These are phyloP conservation scores for Harpagifer antarcticus DNA, from an alignment of 2,797 vertebrate genomes.

Conservation along the genomic window DNA sequence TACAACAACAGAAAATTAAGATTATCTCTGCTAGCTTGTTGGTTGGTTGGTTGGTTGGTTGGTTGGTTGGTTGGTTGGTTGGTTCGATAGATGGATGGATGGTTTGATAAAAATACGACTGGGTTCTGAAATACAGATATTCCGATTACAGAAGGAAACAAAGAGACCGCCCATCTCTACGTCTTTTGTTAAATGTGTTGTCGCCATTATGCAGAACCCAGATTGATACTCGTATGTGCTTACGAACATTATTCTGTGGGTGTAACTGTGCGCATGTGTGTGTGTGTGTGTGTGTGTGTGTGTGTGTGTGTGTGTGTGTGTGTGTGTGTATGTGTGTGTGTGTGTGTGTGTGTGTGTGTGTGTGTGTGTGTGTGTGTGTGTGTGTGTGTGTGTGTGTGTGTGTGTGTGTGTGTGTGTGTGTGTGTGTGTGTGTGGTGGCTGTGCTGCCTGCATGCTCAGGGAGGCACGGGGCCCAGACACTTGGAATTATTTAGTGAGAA, in stretches of 20 bases:
- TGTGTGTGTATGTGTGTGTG: constrained; percentile 47
- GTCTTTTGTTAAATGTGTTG: constrained; percentile 72
- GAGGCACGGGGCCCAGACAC: constrained; percentile 86
- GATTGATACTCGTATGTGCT: constrained; percentile 45
- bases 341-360: no score
- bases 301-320: background rate
- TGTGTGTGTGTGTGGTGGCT: constrained; percentile 47
- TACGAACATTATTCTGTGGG: constrained; percentile 66
- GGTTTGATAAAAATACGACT: background rate
- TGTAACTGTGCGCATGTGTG: constrained; percentile 54
- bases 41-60: background rate
- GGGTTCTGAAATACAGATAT: constrained; percentile 14
- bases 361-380: no score
- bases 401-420: no score
- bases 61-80: background rate
- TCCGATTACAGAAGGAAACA: constrained; percentile 43
- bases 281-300: constrained; percentile 46
- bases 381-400: background rate
- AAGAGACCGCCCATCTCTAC: constrained; percentile 48
- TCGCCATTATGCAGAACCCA: constrained; percentile 48
- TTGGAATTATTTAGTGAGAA: constrained; percentile 89
- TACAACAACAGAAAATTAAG: constrained; percentile 2
- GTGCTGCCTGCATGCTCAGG: constrained; percentile 67
- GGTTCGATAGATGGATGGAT: background rate
- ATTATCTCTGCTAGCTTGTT: background rate